Evolutionary conservation across 2,888 invertebrate species (phyloP).

Genomic region (Campaea margaritaria): DNA sequence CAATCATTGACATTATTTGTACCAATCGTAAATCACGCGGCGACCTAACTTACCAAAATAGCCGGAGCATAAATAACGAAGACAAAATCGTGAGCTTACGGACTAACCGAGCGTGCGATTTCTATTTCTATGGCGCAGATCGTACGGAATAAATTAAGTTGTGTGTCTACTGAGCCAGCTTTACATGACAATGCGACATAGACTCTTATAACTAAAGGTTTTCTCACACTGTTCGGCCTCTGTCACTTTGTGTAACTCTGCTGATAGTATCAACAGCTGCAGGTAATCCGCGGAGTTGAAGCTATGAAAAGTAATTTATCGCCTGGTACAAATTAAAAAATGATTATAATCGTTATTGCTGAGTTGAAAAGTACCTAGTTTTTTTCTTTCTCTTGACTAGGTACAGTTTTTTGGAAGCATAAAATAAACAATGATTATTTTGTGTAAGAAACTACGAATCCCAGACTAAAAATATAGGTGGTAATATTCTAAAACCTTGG

Average conservation of each 20-base stretch:
- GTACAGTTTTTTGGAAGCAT: too few species aligned
- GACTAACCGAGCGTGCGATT: not conserved
- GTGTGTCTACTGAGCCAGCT: not conserved
- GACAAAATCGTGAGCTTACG: constrained; percentile 7
- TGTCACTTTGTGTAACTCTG: not conserved
- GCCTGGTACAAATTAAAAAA: too few species aligned
- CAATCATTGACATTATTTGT: not conserved
- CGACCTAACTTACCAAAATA: constrained; percentile 1
- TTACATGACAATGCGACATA: not conserved
- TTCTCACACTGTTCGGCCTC: not conserved
- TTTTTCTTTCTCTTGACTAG: too few species aligned
- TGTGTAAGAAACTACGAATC: not conserved
- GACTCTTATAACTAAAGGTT: too few species aligned
- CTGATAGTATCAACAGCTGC: too few species aligned
- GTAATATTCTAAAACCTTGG: too few species aligned
- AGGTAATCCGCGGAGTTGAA: too few species aligned
- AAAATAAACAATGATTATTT: too few species aligned
- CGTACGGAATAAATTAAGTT: constrained; percentile 2
- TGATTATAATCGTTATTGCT: too few species aligned
- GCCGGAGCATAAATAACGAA: constrained; percentile 7
- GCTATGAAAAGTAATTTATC: too few species aligned
- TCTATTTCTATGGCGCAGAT: not conserved
- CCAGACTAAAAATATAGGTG: not conserved
- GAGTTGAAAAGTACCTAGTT: too few species aligned
- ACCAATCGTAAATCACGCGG: not conserved